Evolutionary conservation across 2,113 vertebrate species (phyloP).

Genomic region (Tympanuchus pallidicinctus): DNA sequence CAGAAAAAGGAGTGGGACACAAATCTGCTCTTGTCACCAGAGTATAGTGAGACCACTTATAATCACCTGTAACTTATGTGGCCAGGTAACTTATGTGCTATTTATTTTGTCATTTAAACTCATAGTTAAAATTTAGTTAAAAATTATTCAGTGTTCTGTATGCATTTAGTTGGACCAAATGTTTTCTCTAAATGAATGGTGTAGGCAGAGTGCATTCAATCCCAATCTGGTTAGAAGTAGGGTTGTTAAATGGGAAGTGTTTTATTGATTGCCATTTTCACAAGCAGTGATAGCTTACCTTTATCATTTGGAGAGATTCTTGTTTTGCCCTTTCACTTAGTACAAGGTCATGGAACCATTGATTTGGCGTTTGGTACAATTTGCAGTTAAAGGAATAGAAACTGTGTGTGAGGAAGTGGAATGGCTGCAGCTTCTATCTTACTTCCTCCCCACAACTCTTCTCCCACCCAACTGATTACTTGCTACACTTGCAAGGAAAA

Average conservation of each 20-base stretch:
- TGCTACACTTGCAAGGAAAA: not conserved
- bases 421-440: not conserved
- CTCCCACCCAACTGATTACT: not conserved
- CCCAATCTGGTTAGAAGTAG: not conserved
- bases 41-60: not conserved
- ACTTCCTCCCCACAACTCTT: not conserved
- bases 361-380: slow-evolving; percentile 28
- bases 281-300: slow-evolving; percentile 27
- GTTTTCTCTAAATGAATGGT: not conserved
- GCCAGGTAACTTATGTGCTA: not conserved
- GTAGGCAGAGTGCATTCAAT: not conserved
- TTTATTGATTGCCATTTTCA: slow-evolving; percentile 42
- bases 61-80: not conserved
- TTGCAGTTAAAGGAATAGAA: slow-evolving; percentile 25
- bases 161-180: not conserved
- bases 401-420: not conserved
- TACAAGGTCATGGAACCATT: slow-evolving; percentile 53
- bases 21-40: not conserved
- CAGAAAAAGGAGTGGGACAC: not conserved
- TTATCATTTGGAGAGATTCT: slow-evolving; percentile 34
- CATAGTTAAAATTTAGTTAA: not conserved
- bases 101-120: not conserved
- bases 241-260: slow-evolving; percentile 32
- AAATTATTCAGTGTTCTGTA: not conserved
- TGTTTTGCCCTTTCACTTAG: slow-evolving; percentile 50